Percentiles rank a stretch among this genome's conserved stretches.
phyloP scores from a whole-genome alignment of 2,113 vertebrate genomes.

The Dasyprocta punctata region DNA sequence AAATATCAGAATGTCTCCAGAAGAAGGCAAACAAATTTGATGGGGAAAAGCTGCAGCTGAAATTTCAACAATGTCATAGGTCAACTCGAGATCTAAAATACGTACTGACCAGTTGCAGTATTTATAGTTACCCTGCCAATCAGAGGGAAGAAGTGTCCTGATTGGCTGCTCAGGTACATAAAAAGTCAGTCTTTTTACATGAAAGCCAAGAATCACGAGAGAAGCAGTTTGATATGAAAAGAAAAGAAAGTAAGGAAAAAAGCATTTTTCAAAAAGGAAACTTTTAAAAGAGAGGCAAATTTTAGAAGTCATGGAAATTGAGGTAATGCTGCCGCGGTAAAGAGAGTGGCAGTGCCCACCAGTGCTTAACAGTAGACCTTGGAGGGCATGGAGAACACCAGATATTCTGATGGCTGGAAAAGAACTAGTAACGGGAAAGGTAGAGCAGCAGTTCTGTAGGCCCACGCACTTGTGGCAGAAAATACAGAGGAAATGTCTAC shows the following conservation, averaged over 20 bases:
- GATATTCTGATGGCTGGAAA: neutral
- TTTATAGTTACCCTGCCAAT: neutral
- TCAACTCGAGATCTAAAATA: neutral
- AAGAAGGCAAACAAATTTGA: neutral
- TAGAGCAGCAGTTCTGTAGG: neutral
- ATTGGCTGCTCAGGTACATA: neutral
- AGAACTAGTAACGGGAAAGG: neutral
- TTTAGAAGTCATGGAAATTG: neutral
- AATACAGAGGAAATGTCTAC: neutral
- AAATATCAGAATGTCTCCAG: neutral
- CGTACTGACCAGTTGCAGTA: neutral
- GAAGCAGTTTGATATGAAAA: neutral
- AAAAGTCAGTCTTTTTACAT: neutral
- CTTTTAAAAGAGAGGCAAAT: neutral
- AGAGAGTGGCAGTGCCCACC: neutral
- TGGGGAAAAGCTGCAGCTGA: too few species aligned
- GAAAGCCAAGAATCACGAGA: neutral
- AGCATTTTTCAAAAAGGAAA: neutral
- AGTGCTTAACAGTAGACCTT: neutral
- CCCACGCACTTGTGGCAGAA: too few species aligned
- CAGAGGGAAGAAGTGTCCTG: neutral
- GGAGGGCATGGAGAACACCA: fast-evolving
- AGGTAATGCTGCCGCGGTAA: neutral
- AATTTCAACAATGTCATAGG: neutral
- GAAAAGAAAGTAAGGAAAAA: neutral